Evolutionary conservation across 1,140 invertebrate species (phyloP).

Genomic region (Lucilia sericata): DNA sequence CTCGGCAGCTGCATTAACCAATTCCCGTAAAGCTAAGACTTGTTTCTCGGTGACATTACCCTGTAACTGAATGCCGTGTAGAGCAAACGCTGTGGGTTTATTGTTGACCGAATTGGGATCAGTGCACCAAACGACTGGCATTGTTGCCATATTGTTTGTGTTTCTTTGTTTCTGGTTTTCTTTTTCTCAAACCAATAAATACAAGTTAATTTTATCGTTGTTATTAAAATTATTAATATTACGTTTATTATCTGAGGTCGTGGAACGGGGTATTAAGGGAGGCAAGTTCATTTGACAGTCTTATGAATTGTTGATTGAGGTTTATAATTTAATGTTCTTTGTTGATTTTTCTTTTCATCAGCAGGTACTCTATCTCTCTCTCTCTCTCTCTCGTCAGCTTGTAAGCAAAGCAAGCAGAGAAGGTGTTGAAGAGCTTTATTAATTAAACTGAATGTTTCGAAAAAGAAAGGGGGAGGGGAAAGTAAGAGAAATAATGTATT

Average conservation of each 20-base stretch:
- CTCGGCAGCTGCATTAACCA: slow-evolving; percentile 66
- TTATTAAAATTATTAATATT: background rate
- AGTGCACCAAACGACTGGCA: slow-evolving; percentile 67
- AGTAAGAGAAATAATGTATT: background rate
- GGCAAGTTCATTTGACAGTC: slow-evolving; percentile 45
- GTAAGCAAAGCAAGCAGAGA: background rate
- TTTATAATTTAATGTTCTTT: background rate
- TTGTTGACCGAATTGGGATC: slow-evolving; percentile 67
- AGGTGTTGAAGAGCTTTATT: background rate
- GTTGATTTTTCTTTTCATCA: background rate
- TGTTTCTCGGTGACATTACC: slow-evolving; percentile 67
- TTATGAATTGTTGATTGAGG: background rate
- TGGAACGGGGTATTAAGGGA: background rate
- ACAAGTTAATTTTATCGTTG: background rate
- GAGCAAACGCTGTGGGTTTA: slow-evolving; percentile 66
- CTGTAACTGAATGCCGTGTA: slow-evolving; percentile 67
- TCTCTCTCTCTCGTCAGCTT: background rate
- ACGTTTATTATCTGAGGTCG: background rate
- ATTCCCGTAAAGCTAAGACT: slow-evolving; percentile 62
- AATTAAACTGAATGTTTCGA: background rate
- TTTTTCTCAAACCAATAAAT: background rate
- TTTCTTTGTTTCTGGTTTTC: background rate
- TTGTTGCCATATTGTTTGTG: slow-evolving; percentile 56
- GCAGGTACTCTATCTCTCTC: background rate
- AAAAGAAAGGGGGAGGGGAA: background rate